Base-by-base conservation (phyloP, 2,888 invertebrate genomes). In the Leptinotarsa juncta region DNA sequence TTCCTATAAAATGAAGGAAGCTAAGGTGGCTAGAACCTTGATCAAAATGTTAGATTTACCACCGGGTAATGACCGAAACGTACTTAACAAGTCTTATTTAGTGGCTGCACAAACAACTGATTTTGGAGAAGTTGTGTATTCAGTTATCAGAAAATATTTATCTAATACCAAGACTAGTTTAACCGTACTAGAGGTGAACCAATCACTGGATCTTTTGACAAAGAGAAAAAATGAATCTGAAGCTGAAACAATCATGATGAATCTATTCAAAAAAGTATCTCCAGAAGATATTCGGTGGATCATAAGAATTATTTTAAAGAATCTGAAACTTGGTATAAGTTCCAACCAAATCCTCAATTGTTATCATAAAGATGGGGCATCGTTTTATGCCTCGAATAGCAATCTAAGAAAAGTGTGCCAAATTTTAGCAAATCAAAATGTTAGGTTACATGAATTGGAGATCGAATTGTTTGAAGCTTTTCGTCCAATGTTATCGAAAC, bases 261-360 rank as follows among this genome's bases (percentile, higher is more conserved):
- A 90, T 67, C 90, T 96, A 66, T 88, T 95, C 49, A 91, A 91
- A 77, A 91, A 91, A 78, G 90, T 94, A 80, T 93, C 93, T 10
- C 92, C 95, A 0, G 85, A 91, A 16, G 96, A 98, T 86, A 91
- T 95, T 79, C 97, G 96, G 89, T 98, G 98, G 98, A 90, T 98
- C 23, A 93, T 97, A 7, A 90, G 97, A 71, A 93, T 98, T 70
- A 91, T 98, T 67, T 88, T 98, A 16, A 98, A 97, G 87, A 94
- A 95, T 73, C 89, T 97, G 86, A 93, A 92, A 84, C 87, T 97
- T 3, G 93, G 95, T 0, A 88, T 97, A 77, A 92, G 94, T 12
- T 91, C 91, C 72, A 91, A 92, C 72, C 91, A 91, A 26, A 92
- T 97, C 65, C 89, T 98, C 55, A 88, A 88, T 70, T 89, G 92